Conservation (phyloP, 2,113 vertebrate species). For the Onychostruthus taczanowskii region DNA sequence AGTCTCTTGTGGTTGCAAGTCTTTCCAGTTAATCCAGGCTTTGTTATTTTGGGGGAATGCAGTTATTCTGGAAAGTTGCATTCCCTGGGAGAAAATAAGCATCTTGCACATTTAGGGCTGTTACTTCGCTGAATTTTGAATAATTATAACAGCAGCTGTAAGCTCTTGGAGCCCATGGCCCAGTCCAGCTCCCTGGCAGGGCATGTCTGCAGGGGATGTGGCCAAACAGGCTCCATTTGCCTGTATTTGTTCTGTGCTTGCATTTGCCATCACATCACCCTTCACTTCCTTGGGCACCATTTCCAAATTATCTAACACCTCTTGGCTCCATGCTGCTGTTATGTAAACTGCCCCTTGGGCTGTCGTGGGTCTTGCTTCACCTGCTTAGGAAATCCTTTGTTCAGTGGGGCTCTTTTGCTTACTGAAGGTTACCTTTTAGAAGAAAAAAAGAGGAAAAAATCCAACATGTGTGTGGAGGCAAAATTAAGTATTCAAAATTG, state of each 20-base stretch:
- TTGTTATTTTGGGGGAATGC: neutral
- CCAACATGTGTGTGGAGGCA: neutral
- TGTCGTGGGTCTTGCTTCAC: fast-evolving
- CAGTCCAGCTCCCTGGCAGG: neutral
- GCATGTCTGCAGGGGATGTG: neutral
- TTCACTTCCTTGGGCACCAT: neutral
- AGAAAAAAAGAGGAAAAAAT: neutral
- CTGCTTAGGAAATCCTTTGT: neutral
- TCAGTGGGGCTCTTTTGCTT: neutral
- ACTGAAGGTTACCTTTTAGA: neutral
- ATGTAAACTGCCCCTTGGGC: neutral
- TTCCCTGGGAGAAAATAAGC: neutral
- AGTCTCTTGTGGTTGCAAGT: slow-evolving; percentile 19
- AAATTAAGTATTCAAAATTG: neutral
- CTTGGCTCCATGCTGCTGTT: neutral
- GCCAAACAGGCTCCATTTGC: neutral
- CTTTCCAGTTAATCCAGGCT: slow-evolving; percentile 27
- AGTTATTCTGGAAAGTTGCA: neutral
- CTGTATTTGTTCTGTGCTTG: neutral
- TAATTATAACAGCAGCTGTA: neutral
- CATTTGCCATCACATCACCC: neutral
- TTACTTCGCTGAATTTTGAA: neutral
- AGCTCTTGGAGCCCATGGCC: neutral
- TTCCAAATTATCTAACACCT: neutral
- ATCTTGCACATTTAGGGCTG: neutral